These are phyloP conservation scores for Etheostoma nigrum DNA, from an alignment of 2,797 vertebrate genomes.

Conservation along the genomic window DNA sequence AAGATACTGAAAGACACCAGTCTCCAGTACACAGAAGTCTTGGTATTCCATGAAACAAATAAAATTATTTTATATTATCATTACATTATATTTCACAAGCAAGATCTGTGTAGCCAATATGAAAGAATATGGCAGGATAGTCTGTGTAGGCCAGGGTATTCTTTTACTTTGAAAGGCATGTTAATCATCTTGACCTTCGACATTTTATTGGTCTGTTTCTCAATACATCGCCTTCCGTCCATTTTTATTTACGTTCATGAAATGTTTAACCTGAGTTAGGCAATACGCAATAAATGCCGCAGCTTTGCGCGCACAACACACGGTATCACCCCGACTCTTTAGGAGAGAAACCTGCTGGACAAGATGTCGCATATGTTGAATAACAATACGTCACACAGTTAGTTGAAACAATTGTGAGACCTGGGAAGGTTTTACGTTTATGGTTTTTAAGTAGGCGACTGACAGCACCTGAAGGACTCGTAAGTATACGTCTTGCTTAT, in stretches of 20 bases:
- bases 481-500: slow-evolving; percentile 40
- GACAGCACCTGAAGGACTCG: slow-evolving; percentile 7
- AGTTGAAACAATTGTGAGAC: slow-evolving; percentile 12
- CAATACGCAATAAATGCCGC: neutral
- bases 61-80: neutral
- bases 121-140: neutral
- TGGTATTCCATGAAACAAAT: neutral
- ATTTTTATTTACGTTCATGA: slow-evolving; percentile 8
- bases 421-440: slow-evolving; percentile 9
- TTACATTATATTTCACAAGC: too few species aligned
- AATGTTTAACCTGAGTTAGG: slow-evolving; percentile 56
- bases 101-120: neutral
- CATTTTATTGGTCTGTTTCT: neutral
- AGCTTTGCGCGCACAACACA: neutral
- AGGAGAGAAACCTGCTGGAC: slow-evolving; percentile 64
- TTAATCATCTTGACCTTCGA: slow-evolving; percentile 7
- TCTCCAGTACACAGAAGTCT: neutral
- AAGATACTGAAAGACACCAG: neutral
- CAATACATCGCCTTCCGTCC: neutral
- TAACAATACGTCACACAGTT: neutral
- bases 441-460: neutral
- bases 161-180: slow-evolving; percentile 16
- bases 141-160: neutral
- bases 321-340: fast-evolving
- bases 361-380: slow-evolving; percentile 24